Conservation (phyloP, 2,888 invertebrate species). For the Synanthedon andrenaeformis region DNA sequence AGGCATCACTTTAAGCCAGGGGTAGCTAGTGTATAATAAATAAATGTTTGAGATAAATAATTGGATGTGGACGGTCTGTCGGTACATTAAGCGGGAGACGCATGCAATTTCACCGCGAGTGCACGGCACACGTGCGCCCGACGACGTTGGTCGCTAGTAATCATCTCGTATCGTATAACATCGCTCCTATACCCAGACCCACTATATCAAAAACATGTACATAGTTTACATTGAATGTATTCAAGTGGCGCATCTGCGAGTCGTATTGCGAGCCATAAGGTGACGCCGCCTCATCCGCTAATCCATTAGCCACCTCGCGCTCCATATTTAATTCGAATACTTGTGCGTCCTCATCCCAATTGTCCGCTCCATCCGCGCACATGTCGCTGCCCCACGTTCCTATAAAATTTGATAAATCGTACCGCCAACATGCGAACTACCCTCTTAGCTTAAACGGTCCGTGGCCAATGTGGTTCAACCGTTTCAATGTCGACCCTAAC, state of each 20-base stretch:
- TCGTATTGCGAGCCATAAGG: slow-evolving; percentile 50
- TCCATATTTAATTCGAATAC: slow-evolving; percentile 55
- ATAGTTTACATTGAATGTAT: slow-evolving; percentile 1
- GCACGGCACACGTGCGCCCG: slow-evolving; percentile 25
- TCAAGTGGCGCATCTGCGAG: slow-evolving; percentile 6
- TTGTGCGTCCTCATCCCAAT: slow-evolving; percentile 20
- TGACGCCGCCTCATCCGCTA: slow-evolving; percentile 45
- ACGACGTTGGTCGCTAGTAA: background rate
- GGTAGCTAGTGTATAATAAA: too few relatives aligned
- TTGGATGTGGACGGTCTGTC: background rate
- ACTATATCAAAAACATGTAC: background rate
- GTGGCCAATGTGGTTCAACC: slow-evolving; percentile 13
- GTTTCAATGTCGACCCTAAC: slow-evolving; percentile 19
- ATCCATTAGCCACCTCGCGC: slow-evolving; percentile 62
- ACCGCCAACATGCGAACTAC: slow-evolving; percentile 67
- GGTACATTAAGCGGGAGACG: slow-evolving; percentile 10
- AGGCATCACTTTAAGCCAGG: too few relatives aligned
- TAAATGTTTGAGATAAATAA: too few relatives aligned
- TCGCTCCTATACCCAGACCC: too few relatives aligned
- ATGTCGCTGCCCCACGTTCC: slow-evolving; percentile 58
- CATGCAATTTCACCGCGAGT: slow-evolving; percentile 31
- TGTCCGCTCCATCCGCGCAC: slow-evolving; percentile 47
- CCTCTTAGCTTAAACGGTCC: slow-evolving; percentile 64
- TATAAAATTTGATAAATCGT: slow-evolving; percentile 70
- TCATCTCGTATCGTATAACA: background rate